A percentile compares a stretch with the other conserved stretches of the same genome.
phyloP scores from a whole-genome alignment of 2,113 vertebrate genomes.

The Bufo gargarizans region DNA sequence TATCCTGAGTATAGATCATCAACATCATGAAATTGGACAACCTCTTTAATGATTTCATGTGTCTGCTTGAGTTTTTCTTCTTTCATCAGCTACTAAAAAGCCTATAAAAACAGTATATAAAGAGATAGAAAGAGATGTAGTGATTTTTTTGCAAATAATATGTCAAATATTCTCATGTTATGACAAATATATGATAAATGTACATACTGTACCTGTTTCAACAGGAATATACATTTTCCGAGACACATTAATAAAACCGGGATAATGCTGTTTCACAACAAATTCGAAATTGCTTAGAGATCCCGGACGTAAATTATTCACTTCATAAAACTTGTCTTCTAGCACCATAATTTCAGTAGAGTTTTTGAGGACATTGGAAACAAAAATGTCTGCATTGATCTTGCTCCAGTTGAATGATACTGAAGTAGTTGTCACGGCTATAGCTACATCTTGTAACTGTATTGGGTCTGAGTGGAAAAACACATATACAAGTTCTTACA shows the following conservation, averaged over 20 bases:
- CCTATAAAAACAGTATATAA: too few species aligned
- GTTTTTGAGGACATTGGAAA: constrained; percentile 68
- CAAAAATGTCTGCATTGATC: constrained; percentile 62
- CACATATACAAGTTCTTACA: not conserved
- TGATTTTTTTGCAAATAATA: too few species aligned
- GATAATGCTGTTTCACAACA: constrained; percentile 70
- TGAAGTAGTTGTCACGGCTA: constrained; percentile 72
- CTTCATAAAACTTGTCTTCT: constrained; percentile 62
- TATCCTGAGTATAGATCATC: too few species aligned
- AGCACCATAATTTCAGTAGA: constrained; percentile 63
- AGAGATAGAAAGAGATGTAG: too few species aligned
- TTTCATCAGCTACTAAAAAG: too few species aligned
- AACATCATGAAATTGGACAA: too few species aligned
- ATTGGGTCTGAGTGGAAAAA: constrained; percentile 64
- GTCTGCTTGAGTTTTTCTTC: too few species aligned
- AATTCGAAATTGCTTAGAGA: constrained; percentile 72
- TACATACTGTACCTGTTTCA: constrained; percentile 79
- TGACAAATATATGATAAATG: not conserved
- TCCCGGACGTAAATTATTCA: constrained; percentile 75
- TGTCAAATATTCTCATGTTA: not conserved
- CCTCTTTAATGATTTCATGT: too few species aligned
- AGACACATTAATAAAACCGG: constrained; percentile 71
- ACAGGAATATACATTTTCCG: constrained; percentile 73
- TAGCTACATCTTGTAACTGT: constrained; percentile 65
- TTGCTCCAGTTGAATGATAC: constrained; percentile 77